These are phyloP conservation scores for Cantharis nigra DNA, from an alignment of 2,888 invertebrate species.

Conservation along the genomic window DNA sequence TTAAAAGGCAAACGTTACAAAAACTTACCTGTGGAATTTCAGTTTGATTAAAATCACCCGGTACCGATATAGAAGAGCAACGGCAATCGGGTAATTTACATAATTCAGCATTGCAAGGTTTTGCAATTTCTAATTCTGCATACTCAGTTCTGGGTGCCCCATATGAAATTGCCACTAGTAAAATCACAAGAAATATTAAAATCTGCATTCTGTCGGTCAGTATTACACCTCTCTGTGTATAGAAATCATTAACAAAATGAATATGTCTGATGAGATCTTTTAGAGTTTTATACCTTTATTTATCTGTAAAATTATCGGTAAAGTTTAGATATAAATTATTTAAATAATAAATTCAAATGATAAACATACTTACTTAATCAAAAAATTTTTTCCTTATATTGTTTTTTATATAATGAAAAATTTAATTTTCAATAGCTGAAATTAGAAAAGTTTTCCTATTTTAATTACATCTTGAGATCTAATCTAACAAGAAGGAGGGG, in stretches of 20 bases:
- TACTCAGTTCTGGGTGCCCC: constrained; percentile 6
- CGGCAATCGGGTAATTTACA: constrained; percentile 62
- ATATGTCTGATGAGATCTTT: neutral
- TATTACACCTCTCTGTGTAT: neutral
- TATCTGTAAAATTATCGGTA: neutral
- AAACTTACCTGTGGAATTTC: constrained; percentile 61
- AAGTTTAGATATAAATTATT: neutral
- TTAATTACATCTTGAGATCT: no score
- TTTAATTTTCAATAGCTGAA: no score
- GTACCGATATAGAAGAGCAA: constrained; percentile 58
- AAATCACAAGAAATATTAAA: neutral
- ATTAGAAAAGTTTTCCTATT: no score
- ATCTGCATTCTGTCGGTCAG: neutral
- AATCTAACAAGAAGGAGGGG: no score
- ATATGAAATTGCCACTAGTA: neutral
- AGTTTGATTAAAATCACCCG: constrained; percentile 54
- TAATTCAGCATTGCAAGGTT: constrained; percentile 36
- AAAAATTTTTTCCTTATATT: neutral
- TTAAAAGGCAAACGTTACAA: neutral
- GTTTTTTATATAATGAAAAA: no score
- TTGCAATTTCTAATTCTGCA: neutral
- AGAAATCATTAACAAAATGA: neutral
- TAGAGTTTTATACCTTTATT: neutral
- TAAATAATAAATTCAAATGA: neutral
- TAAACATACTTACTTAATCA: neutral